These are phyloP conservation scores for Ametastegia equiseti DNA, from an alignment of 2,888 invertebrate genomes.

Conservation along the genomic window DNA sequence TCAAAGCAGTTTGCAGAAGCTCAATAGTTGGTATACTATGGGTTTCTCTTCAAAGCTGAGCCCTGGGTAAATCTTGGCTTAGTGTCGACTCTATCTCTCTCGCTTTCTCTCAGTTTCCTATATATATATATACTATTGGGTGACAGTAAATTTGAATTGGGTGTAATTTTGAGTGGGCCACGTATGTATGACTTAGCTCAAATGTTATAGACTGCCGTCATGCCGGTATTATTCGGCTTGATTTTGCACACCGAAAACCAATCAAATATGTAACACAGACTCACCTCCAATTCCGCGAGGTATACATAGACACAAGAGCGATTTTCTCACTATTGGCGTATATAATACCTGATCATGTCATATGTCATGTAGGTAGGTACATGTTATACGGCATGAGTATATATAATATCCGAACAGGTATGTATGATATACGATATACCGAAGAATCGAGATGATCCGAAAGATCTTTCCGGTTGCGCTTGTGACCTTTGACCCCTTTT, in stretches of 20 bases:
- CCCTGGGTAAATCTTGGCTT: constrained; percentile 11
- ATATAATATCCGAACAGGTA: too few species aligned
- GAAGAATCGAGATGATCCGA: constrained; percentile 2
- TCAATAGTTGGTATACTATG: background rate
- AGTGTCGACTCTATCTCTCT: constrained; percentile 26
- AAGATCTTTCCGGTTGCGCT: background rate
- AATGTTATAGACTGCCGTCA: background rate
- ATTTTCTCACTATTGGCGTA: background rate
- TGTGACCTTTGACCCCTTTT: constrained; percentile 4
- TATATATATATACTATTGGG: too few species aligned
- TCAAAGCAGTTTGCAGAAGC: constrained; percentile 16
- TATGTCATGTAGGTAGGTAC: background rate
- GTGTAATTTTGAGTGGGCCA: constrained; percentile 6
- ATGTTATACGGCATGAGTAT: too few species aligned
- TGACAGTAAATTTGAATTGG: constrained; percentile 14
- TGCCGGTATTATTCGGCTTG: background rate
- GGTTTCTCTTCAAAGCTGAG: constrained; percentile 20
- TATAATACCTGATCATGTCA: background rate
- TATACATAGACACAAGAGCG: background rate
- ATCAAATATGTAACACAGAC: background rate
- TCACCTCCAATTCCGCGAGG: background rate
- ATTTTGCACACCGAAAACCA: background rate
- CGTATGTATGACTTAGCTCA: background rate
- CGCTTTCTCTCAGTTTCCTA: constrained; percentile 20
- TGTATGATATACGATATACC: background rate